Percentiles rank a stretch among this genome's conserved stretches.
These are phyloP conservation scores for Parochlus steinenii DNA, from an alignment of 2,888 invertebrate species.

Conservation along the genomic window DNA sequence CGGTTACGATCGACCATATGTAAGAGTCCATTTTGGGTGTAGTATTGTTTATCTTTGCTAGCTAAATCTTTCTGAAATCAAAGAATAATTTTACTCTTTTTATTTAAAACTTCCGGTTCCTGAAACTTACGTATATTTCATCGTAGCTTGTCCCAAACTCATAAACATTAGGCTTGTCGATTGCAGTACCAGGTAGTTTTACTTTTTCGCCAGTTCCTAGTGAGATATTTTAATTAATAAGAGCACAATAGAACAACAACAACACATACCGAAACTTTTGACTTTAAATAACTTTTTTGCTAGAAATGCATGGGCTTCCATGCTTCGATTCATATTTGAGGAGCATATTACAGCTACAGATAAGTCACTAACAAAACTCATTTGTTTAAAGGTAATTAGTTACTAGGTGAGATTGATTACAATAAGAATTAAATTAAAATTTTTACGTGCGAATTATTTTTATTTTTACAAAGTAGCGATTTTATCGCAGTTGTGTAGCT, in stretches of 20 bases:
- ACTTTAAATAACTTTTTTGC: constrained; percentile 95
- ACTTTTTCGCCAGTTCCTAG: constrained; percentile 92
- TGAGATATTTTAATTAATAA: constrained; percentile 31
- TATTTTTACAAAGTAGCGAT: no score
- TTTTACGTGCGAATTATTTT: no score
- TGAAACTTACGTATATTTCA: constrained; percentile 83
- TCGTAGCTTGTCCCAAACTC: constrained; percentile 94
- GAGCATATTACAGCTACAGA: constrained; percentile 94
- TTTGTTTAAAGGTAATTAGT: no score
- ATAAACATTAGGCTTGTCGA: constrained; percentile 90
- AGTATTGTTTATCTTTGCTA: constrained; percentile 31
- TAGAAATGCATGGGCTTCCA: constrained; percentile 97
- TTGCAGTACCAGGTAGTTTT: constrained; percentile 87
- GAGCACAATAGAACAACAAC: background rate
- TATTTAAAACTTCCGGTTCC: constrained; percentile 12
- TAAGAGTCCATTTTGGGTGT: constrained; percentile 94
- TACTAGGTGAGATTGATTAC: no score
- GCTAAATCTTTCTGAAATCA: constrained; percentile 2
- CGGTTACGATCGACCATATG: constrained; percentile 97
- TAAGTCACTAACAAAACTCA: constrained; percentile 32
- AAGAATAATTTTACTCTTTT: constrained; percentile 4
- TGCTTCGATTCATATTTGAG: constrained; percentile 98
- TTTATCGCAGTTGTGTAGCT: no score
- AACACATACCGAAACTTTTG: constrained; percentile 25
- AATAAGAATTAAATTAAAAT: no score